Base-by-base conservation (phyloP, 2,113 vertebrate genomes). In the Axis porcinus region DNA sequence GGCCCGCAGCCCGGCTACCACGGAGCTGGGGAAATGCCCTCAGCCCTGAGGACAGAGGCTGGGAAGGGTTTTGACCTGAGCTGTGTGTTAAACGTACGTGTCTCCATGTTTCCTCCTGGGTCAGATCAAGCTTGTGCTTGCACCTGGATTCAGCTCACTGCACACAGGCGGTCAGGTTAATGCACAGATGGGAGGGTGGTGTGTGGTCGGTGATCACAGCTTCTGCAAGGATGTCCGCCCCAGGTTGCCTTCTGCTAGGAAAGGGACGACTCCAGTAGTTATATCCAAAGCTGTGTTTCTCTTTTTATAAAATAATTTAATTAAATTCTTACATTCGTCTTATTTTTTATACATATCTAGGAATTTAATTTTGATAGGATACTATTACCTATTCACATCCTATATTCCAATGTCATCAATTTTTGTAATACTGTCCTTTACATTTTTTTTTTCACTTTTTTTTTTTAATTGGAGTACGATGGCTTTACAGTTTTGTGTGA, bases 391-490 rank as follows among this genome's bases (percentile, higher is more conserved):
- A 3, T 25, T 74, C 67, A 74, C 67, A 12, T 25, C 36, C 67
- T 36, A 0, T 40, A 25, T 25, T 13, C 36, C 10, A 6, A 0
- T 13, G 67, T 25, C 36, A 40, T 40, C 67, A 23, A 7, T 13
- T 74, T 74, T 74, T 74, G 67, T 3, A 74, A 10, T 74, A 74
- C 3, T 6, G 67, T 23, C n/a, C 36, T 74, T 40, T 40, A 23
- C 11, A 1, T 74, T n/a, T 4, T 4, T 36, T n/a, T 4, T 4
- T 36, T 70, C 11, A 1, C 40, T n/a, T 4, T 4, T 36, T n/a
- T 4, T 4, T 36, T 70, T 70, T 23, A 0, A 40, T 23, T 40
- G n/a, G 21, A 40, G 36, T 25, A 25, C 0, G 0, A 40, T 13
- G 40, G 67, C 67, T 23, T 40, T 74, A 25, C 36, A 40, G 0